These are phyloP conservation scores for Caenorhabditis panamensis DNA, from an alignment of 2,888 invertebrate species.

Conservation along the genomic window DNA sequence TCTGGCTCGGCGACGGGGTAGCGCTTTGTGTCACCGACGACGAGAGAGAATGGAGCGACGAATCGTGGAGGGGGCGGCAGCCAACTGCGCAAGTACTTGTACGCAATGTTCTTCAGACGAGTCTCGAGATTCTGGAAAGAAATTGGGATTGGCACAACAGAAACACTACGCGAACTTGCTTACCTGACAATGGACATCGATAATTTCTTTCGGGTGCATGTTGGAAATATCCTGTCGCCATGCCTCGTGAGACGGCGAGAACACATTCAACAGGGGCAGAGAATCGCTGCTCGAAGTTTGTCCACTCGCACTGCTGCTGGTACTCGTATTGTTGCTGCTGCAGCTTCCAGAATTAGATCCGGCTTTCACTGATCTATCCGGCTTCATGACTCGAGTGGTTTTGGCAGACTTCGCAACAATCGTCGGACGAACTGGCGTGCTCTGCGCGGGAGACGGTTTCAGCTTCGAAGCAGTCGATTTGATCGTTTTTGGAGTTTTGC, in stretches of 20 bases:
- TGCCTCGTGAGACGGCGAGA: background rate
- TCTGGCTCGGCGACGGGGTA: conserved; percentile 13
- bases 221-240: background rate
- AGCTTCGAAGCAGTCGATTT: background rate
- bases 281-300: background rate
- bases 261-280: background rate
- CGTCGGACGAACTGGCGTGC: background rate
- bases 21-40: conserved; percentile 5
- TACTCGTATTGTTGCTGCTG: no score
- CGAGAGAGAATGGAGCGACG: background rate
- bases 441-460: background rate
- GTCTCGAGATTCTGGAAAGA: conserved; percentile 23
- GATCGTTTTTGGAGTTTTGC: background rate
- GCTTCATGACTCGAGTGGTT: no score
- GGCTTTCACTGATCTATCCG: no score
- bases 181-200: conserved; percentile 26
- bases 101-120: conserved; percentile 12
- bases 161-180: no score
- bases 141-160: background rate
- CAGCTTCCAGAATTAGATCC: no score
- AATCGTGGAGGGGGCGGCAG: background rate
- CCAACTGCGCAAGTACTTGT: conserved; percentile 13
- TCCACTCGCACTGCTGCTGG: no score
- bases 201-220: conserved; percentile 12
- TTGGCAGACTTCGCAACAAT: background rate